Percentiles rank a stretch among this genome's conserved stretches.
Conservation (phyloP, 2,888 invertebrate genomes). For the Anagyrus pseudococci region DNA sequence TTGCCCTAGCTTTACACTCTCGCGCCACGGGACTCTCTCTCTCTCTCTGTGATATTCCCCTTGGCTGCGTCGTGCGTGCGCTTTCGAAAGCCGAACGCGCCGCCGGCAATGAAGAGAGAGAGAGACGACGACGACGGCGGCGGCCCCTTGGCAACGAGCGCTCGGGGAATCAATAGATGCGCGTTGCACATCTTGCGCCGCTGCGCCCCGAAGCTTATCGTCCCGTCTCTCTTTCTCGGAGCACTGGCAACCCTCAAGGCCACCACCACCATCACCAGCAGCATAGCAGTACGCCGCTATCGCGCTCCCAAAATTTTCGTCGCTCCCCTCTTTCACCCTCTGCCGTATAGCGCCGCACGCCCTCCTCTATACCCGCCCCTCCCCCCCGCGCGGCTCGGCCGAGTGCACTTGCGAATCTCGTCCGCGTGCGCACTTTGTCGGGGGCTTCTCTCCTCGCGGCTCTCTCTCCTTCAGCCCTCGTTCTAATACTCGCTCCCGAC, state of each 20-base stretch:
- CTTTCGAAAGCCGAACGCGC: slow-evolving; percentile 48
- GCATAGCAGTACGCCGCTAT: neutral
- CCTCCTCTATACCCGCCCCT: neutral
- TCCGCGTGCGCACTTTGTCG: neutral
- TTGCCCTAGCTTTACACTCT: neutral
- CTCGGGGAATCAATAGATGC: slow-evolving; percentile 60
- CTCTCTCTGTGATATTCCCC: neutral
- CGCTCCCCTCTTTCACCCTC: slow-evolving; percentile 1
- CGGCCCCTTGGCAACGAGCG: slow-evolving; percentile 48
- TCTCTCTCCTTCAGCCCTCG: neutral
- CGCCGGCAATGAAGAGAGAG: slow-evolving; percentile 25
- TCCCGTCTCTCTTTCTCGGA: neutral
- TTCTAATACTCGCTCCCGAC: neutral
- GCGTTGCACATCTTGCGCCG: slow-evolving; percentile 59
- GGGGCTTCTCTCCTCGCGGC: slow-evolving; percentile 5
- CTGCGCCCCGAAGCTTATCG: neutral
- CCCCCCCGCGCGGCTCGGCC: slow-evolving; percentile 2
- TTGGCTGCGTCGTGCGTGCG: slow-evolving; percentile 42
- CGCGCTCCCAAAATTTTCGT: neutral
- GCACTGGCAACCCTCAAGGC: neutral
- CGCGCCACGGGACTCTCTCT: neutral
- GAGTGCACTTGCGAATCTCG: slow-evolving; percentile 33
- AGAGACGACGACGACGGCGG: slow-evolving; percentile 41
- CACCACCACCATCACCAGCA: neutral
- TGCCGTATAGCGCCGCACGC: neutral